Evolutionary conservation across 2,113 vertebrate genomes (phyloP).

Genomic region (Neomonachus schauinslandi): DNA sequence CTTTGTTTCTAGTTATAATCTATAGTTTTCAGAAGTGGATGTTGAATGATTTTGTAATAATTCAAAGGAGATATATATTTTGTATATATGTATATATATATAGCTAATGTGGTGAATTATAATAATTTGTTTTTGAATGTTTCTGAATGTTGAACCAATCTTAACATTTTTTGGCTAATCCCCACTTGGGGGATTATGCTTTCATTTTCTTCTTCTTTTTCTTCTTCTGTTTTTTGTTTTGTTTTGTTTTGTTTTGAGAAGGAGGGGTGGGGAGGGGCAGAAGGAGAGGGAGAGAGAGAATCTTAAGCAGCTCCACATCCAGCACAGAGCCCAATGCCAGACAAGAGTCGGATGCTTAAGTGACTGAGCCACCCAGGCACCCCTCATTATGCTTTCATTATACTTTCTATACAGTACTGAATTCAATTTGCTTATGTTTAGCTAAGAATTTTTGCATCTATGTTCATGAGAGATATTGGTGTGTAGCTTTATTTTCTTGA

Average conservation of each 20-base stretch:
- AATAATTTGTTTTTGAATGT: neutral
- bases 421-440: neutral
- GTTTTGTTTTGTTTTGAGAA: neutral
- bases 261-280: neutral
- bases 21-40: neutral
- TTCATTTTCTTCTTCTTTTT: neutral
- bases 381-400: neutral
- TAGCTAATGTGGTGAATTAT: neutral
- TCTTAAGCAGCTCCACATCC: neutral
- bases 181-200: neutral
- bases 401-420: neutral
- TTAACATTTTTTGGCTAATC: neutral
- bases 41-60: neutral
- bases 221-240: neutral
- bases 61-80: neutral
- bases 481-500: neutral
- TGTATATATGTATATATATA: neutral
- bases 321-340: neutral
- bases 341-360: neutral
- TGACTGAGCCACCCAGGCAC: neutral
- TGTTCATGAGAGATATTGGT: neutral
- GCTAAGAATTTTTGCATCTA: neutral
- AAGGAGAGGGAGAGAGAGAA: neutral
- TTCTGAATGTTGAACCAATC: neutral
- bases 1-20: neutral